Conservation (phyloP, 2,797 vertebrate genomes). For the Lepus oiostolus region DNA sequence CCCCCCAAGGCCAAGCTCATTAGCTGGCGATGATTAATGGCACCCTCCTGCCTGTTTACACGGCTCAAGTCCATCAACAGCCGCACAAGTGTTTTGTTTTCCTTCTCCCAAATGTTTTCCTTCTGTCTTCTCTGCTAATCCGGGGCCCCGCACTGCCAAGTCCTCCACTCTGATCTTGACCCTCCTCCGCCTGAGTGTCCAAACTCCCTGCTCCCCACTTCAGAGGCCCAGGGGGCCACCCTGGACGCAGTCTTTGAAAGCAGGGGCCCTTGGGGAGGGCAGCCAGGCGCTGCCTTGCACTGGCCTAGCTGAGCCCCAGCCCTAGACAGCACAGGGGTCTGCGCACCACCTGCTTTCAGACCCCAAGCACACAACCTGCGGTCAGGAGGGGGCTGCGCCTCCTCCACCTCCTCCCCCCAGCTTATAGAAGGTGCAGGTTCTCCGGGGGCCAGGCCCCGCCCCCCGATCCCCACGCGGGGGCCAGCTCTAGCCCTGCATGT, state of each 20-base stretch:
- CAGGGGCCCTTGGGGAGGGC: fast-evolving
- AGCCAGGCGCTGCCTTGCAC: not conserved
- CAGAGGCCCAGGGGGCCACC: not conserved
- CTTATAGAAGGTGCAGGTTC: too few species aligned
- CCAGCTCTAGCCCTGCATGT: slow-evolving; percentile 43
- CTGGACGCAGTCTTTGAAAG: not conserved
- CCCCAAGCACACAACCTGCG: not conserved
- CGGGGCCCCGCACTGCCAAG: slow-evolving; percentile 8
- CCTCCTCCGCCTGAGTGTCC: not conserved
- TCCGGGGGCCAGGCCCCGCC: not conserved
- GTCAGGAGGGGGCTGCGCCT: not conserved
- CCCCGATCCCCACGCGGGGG: fast-evolving
- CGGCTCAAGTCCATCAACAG: slow-evolving; percentile 24
- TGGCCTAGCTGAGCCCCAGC: not conserved
- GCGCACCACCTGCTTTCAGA: not conserved
- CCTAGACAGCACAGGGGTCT: not conserved
- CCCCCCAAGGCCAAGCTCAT: slow-evolving; percentile 50
- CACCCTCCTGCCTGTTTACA: slow-evolving; percentile 6
- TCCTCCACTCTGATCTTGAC: not conserved
- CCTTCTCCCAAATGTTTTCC: slow-evolving; percentile 3
- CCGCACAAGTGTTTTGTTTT: slow-evolving; percentile 32
- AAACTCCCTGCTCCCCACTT: not conserved
- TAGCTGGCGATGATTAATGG: slow-evolving; percentile 46
- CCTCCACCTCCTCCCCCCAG: not conserved
- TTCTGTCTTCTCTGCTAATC: slow-evolving; percentile 51